Evolutionary conservation across 2,113 vertebrate genomes (phyloP).

Genomic region (Bubo blakistoni): DNA sequence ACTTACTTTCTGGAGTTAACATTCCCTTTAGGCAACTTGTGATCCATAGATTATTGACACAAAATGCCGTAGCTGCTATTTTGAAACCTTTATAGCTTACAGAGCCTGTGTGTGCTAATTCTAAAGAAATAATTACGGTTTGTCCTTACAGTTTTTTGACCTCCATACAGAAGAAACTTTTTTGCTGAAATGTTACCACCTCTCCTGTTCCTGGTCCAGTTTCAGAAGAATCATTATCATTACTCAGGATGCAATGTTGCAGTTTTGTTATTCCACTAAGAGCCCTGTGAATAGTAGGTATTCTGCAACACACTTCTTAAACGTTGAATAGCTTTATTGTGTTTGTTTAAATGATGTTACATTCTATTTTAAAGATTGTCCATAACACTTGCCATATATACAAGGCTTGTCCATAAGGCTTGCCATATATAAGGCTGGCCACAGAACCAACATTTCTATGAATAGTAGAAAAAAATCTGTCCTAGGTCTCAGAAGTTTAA

Average conservation of each 20-base stretch:
- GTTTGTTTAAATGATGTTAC: background rate
- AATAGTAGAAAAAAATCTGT: background rate
- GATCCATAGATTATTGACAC: background rate
- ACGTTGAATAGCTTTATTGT: background rate
- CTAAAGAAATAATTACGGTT: background rate
- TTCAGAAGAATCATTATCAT: background rate
- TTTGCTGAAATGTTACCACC: background rate
- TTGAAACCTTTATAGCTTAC: background rate
- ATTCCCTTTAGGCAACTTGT: background rate
- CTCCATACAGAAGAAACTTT: background rate
- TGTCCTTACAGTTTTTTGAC: background rate
- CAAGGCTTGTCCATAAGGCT: background rate
- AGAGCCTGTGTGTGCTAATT: background rate
- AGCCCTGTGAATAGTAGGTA: background rate
- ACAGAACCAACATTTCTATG: background rate
- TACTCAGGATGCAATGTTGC: background rate
- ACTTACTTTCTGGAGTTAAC: background rate
- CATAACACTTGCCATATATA: background rate
- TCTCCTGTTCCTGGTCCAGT: background rate
- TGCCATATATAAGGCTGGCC: background rate
- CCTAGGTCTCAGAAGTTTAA: background rate
- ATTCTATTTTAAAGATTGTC: background rate
- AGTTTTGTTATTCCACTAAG: background rate
- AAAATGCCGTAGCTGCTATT: background rate
- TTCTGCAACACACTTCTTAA: background rate